A percentile compares a stretch with the other conserved stretches of the same genome.
These are phyloP conservation scores for Muraenolepis orangiensis DNA, from an alignment of 2,797 vertebrate species.

Conservation along the genomic window DNA sequence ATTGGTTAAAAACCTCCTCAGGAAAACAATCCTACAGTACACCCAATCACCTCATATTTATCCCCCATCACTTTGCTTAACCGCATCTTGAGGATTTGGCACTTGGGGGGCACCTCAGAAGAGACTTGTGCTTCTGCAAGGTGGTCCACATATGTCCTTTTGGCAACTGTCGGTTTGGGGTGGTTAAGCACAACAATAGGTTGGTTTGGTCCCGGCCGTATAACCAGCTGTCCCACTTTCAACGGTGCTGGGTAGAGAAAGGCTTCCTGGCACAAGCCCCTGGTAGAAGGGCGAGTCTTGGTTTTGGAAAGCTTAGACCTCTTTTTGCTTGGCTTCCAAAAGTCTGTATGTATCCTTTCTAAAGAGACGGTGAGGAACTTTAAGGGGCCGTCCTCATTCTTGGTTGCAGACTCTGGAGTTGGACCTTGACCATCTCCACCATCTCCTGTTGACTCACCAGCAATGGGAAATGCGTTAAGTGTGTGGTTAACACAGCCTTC, in stretches of 20 bases:
- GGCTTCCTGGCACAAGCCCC: slow-evolving; percentile 16
- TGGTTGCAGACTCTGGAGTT: slow-evolving; percentile 43
- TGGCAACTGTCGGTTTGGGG: slow-evolving; percentile 77
- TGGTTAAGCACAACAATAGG: slow-evolving; percentile 96
- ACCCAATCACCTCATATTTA: slow-evolving; percentile 85
- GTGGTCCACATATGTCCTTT: slow-evolving; percentile 18
- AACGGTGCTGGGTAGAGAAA: slow-evolving; percentile 75
- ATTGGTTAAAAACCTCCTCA: slow-evolving; percentile 30
- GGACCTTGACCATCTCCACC: slow-evolving; percentile 48
- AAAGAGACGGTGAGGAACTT: slow-evolving; percentile 72
- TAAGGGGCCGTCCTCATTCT: slow-evolving; percentile 39
- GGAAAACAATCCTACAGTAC: slow-evolving; percentile 67
- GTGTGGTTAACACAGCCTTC: background rate
- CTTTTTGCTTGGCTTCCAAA: slow-evolving; percentile 58
- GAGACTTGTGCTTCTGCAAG: slow-evolving; percentile 4
- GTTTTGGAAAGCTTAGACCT: slow-evolving; percentile 54
- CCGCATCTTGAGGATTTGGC: slow-evolving; percentile 89
- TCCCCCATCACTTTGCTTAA: slow-evolving; percentile 87
- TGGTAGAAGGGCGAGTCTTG: slow-evolving; percentile 31
- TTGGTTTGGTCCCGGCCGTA: slow-evolving; percentile 85
- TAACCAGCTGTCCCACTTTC: slow-evolving; percentile 81
- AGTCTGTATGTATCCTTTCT: slow-evolving; percentile 64
- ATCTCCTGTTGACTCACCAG: too few relatives aligned
- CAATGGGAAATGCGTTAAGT: background rate
- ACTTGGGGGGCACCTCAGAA: slow-evolving; percentile 66